Base-by-base conservation (phyloP, 2,113 vertebrate genomes). In the Tychaedon coryphoeus region DNA sequence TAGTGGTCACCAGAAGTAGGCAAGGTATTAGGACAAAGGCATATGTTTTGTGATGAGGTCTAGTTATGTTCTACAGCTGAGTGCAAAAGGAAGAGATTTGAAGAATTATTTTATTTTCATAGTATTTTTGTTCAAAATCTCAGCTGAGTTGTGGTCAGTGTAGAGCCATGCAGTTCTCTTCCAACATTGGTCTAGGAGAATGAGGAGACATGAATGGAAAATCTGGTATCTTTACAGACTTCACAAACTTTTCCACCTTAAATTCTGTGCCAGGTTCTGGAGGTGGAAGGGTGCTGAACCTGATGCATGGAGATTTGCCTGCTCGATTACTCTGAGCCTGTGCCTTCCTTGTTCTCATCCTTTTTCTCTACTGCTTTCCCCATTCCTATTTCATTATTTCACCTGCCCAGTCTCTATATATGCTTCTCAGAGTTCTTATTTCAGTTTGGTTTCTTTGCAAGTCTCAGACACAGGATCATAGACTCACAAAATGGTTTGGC, bases 241-340 rank as follows among this genome's bases (percentile, higher is more conserved):
- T 70, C 29, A 23, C 42, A 88, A 47, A 22, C 18, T 86, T 86
- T n/a, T 34, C 5, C 31, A 11, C 80, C 31, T 40, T 66, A 43
- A 91, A 56, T 81, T 89, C 43, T 4, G 2, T 53, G 17, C 15
- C 31, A 33, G 4, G 10, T 82, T 75, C 73, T 85, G 66, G 48
- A 72, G 36, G 8, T 60, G 19, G 10, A 76, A 83, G 15, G 9
- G 6, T 77, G 9, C 36, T 81, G 29, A 83, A 38, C 8, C 25
- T 48, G 7, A 34, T 82, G 19, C 51, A 22, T 0, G 1, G 24
- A 42, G 31, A 19, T 33, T 87, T 85, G 19, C 3, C 70, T 72
- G 28, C 38, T 75, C 0, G 0, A 3, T 66, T 18, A 31, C 4
- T 45, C 25, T 67, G 25, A 43, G 31, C 34, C 14, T 62, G 4